Percentiles rank a stretch among this genome's conserved stretches.
These are phyloP conservation scores for Glyptemys insculpta DNA, from an alignment of 2,797 vertebrate species.

Conservation along the genomic window DNA sequence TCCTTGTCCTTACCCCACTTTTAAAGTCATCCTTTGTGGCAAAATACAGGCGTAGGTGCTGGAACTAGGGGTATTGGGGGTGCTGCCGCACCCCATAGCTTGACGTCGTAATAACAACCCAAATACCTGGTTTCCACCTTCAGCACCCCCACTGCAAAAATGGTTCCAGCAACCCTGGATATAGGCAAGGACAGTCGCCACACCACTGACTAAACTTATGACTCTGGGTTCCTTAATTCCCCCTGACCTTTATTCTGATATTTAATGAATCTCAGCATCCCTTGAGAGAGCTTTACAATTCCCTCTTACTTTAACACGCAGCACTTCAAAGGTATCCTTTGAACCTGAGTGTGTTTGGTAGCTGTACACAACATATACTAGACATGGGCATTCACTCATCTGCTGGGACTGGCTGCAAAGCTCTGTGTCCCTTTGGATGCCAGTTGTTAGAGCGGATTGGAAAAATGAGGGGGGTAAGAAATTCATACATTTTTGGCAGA, in stretches of 20 bases:
- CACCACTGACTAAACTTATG: not conserved
- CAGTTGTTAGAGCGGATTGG: not conserved
- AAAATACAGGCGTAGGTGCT: accelerated
- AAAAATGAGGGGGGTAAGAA: not conserved
- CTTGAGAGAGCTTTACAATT: not conserved
- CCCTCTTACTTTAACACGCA: not conserved
- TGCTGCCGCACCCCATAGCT: too few species aligned
- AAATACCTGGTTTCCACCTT: too few species aligned
- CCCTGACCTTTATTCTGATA: not conserved
- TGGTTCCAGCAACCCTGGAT: too few species aligned
- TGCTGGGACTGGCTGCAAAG: not conserved
- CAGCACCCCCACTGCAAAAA: too few species aligned
- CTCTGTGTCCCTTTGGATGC: not conserved
- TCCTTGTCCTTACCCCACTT: not conserved
- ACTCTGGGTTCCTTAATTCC: accelerated
- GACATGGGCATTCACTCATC: not conserved
- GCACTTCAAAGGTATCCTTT: conserved; percentile 23
- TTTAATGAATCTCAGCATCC: not conserved
- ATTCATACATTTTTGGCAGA: not conserved
- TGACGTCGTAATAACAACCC: too few species aligned
- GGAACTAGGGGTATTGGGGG: too few species aligned
- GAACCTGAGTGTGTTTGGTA: conserved; percentile 28
- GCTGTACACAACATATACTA: not conserved
- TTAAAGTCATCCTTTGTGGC: not conserved
- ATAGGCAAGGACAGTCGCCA: accelerated